Evolutionary conservation across 2,888 invertebrate genomes (phyloP).

Genomic region (Orthosia gracilis): DNA sequence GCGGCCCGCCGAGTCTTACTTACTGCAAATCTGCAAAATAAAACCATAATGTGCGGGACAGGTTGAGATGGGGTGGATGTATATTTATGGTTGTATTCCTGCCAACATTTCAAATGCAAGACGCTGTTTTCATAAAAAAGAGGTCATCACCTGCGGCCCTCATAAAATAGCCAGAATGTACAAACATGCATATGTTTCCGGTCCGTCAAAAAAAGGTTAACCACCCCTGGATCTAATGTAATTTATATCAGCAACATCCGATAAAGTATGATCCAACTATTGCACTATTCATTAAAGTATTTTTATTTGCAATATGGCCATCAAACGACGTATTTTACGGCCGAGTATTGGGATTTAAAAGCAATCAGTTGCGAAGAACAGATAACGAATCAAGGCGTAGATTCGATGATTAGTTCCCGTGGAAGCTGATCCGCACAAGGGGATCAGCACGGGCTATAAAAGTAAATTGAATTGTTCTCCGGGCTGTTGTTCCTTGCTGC

Average conservation of each 20-base stretch:
- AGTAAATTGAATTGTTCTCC: slow-evolving; percentile 90
- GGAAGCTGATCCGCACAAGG: slow-evolving; percentile 82
- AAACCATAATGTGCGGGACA: slow-evolving; percentile 48
- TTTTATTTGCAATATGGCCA: slow-evolving; percentile 62
- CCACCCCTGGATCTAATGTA: slow-evolving; percentile 10
- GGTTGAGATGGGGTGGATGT: slow-evolving; percentile 46
- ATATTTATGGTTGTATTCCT: slow-evolving; percentile 48
- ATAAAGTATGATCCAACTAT: slow-evolving; percentile 43
- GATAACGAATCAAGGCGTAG: slow-evolving; percentile 83
- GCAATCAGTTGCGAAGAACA: slow-evolving; percentile 75
- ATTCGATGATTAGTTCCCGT: slow-evolving; percentile 85
- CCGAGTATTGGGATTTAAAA: slow-evolving; percentile 76
- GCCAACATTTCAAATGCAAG: slow-evolving; percentile 49
- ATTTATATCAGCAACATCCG: slow-evolving; percentile 32
- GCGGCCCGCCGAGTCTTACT: slow-evolving; percentile 39
- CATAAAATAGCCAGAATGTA: slow-evolving; percentile 40
- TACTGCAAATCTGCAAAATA: slow-evolving; percentile 46
- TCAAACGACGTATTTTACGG: slow-evolving; percentile 67
- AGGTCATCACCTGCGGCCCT: slow-evolving; percentile 50
- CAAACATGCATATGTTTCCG: slow-evolving; percentile 27
- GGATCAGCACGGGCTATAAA: slow-evolving; percentile 87
- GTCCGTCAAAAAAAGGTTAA: slow-evolving; percentile 35
- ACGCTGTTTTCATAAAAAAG: slow-evolving; percentile 33
- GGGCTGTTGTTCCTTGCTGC: slow-evolving; percentile 81
- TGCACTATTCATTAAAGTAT: slow-evolving; percentile 59